Base-by-base conservation (phyloP, 2,113 vertebrate genomes). In the Vidua chalybeata region DNA sequence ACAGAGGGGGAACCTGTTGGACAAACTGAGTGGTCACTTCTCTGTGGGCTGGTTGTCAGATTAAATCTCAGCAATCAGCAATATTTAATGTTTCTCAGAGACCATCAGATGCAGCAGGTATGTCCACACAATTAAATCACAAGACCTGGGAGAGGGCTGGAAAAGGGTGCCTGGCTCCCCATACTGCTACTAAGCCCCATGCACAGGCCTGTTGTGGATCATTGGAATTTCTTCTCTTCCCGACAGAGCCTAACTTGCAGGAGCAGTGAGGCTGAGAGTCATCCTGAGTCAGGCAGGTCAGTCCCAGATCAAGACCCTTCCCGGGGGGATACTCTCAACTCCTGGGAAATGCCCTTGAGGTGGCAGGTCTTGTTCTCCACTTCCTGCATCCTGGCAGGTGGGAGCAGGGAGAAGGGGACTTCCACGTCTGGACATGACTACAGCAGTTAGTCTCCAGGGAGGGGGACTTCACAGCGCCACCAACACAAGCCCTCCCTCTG, bases 61-160 rank as follows among this genome's bases (percentile, higher is more conserved):
- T 64, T 71, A 64, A 56, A 35, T 85, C 45, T 64, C 45, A 77
- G 76, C 49, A 37, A 33, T 74, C 15, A 39, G 49, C 1, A 7
- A 45, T 18, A 15, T 4, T 84, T 26, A 49, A 31, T 0, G 1
- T 58, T 84, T 73, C n/a, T 80, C 81, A 77, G 67, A 56, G 45
- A 55, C 54, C 27, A 35, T 11, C 8, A 55, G 64, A 22, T 35
- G 24, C 58, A 56, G 26, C 0, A 9, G 19, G 31, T 56, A 45
- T 17, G 10, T 27, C 37, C 28, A 28, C 0, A 3, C 4, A 41
- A 22, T 41, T 55, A 43, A 54, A 63, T n/a, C 6, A 59, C 0
- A 0, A 63, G 48, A 67, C 23, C 43, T 33, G 23, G 20, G n/a
- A 74, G 22, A 22, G n/a, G 63, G 51, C 24, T 78, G 73, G 64